phyloP scores from a whole-genome alignment of 2,113 vertebrate species.

The Leiothrix lutea region DNA sequence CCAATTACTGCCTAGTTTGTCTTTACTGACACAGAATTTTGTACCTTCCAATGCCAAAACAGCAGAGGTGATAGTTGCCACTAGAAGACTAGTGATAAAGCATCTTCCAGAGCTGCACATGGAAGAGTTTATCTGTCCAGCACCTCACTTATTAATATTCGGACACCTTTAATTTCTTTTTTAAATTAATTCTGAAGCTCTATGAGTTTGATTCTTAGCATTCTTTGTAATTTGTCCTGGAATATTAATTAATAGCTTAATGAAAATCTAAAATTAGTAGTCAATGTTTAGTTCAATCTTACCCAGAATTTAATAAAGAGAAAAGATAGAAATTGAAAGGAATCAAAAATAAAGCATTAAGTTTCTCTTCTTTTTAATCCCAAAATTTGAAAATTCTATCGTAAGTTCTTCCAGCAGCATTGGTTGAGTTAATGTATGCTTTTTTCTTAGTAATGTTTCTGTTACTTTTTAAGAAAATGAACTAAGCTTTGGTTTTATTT shows the following conservation, averaged over 20 bases:
- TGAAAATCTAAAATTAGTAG: background rate
- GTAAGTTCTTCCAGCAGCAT: background rate
- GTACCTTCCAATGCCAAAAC: background rate
- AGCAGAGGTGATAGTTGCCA: background rate
- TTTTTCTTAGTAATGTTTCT: background rate
- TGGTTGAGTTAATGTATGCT: background rate
- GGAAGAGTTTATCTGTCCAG: background rate
- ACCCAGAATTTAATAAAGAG: rapidly evolving
- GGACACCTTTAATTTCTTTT: background rate
- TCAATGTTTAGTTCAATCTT: background rate
- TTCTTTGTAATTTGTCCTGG: background rate
- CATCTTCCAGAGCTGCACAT: background rate
- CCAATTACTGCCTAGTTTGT: background rate
- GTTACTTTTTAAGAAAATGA: background rate
- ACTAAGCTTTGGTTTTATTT: background rate
- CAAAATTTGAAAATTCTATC: background rate
- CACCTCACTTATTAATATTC: background rate
- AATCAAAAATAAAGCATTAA: background rate
- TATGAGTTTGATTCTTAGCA: background rate
- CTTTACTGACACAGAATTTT: background rate
- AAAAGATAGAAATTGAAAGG: background rate
- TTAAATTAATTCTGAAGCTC: background rate
- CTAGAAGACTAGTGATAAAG: background rate
- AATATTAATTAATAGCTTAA: background rate
- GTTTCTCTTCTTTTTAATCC: background rate